Evolutionary conservation across 2,113 vertebrate genomes (phyloP).

Genomic region (Dicaeum eximium): DNA sequence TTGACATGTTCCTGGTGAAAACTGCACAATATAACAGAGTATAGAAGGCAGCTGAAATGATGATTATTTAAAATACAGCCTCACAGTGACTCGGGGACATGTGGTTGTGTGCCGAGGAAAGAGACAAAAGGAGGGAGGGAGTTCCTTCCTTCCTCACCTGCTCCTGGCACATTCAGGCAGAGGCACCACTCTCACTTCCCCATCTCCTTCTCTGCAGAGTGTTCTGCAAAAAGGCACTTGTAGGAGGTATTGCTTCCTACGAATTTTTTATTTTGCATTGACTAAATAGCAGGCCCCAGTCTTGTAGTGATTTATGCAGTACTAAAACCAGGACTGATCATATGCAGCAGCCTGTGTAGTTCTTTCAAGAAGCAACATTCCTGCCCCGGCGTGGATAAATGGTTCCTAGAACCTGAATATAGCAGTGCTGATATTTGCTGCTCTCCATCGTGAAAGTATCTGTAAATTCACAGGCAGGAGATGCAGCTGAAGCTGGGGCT

Average conservation of each 20-base stretch:
- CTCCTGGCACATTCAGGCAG: background rate
- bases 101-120: background rate
- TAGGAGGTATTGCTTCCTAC: background rate
- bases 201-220: background rate
- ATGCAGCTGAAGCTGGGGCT: background rate
- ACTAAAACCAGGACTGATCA: background rate
- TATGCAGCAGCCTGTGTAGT: background rate
- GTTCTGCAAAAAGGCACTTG: background rate
- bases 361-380: background rate
- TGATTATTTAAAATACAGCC: background rate
- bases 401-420: background rate
- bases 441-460: background rate
- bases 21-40: background rate
- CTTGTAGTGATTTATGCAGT: background rate
- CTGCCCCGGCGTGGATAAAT: background rate
- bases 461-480: slow-evolving; percentile 9
- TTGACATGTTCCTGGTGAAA: background rate
- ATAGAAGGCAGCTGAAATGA: background rate
- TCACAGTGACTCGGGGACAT: background rate
- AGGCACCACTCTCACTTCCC: background rate
- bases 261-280: background rate
- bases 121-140: background rate
- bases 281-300: background rate
- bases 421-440: background rate
- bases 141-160: background rate